Conservation (phyloP, 2,888 invertebrate species). For the Arctia plantaginis region DNA sequence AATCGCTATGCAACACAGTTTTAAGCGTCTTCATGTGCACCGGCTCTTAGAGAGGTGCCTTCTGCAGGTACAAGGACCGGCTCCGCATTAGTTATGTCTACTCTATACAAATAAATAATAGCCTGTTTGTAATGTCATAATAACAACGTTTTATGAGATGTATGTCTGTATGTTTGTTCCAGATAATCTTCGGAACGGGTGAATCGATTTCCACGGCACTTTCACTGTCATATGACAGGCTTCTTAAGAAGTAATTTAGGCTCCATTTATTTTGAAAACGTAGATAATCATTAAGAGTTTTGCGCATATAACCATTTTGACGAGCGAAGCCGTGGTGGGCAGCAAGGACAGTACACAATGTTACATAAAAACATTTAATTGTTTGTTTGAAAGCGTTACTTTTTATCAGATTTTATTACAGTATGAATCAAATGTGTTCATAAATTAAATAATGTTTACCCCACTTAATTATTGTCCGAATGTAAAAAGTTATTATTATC, state of each 20-base stretch:
- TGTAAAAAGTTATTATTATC: slow-evolving; percentile 4
- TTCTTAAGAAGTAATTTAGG: neutral
- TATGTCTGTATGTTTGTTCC: neutral
- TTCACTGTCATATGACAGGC: neutral
- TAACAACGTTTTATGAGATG: neutral
- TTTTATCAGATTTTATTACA: neutral
- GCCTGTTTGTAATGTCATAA: neutral
- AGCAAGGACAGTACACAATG: neutral
- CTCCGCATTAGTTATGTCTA: neutral
- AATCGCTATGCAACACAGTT: neutral
- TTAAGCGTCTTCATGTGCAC: neutral
- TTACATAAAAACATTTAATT: neutral
- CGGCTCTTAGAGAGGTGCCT: neutral
- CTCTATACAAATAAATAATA: neutral
- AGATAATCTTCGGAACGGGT: neutral
- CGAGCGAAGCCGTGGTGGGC: neutral
- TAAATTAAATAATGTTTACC: neutral
- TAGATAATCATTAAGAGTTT: neutral
- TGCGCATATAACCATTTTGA: neutral
- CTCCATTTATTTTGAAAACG: neutral
- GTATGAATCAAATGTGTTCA: slow-evolving; percentile 4
- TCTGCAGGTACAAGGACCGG: neutral
- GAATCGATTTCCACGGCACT: neutral
- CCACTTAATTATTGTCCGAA: neutral
- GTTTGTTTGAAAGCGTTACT: slow-evolving; percentile 3